Evolutionary conservation across 2,888 invertebrate genomes (phyloP).

Genomic region (Pterostichus niger): DNA sequence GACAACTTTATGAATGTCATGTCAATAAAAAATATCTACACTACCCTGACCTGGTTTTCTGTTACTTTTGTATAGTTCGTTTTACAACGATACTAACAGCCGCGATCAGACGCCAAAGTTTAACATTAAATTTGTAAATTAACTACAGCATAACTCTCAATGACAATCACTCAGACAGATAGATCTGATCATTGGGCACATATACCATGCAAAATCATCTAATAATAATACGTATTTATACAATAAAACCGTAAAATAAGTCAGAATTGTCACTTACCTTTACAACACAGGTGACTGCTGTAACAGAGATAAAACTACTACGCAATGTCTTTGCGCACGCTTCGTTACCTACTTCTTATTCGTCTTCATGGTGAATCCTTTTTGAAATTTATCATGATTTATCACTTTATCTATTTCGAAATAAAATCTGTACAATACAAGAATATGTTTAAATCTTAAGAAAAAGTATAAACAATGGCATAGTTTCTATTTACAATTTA

Average conservation of each 20-base stretch:
- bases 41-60: constrained; percentile 73
- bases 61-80: constrained; percentile 68
- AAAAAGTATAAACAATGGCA: constrained; percentile 33
- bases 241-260: constrained; percentile 73
- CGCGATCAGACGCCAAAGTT: constrained; percentile 74
- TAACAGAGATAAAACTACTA: constrained; percentile 76
- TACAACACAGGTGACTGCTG: constrained; percentile 80
- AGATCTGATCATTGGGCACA: constrained; percentile 66
- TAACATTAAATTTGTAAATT: constrained; percentile 73
- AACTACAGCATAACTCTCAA: constrained; percentile 73
- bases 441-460: neutral
- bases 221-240: constrained; percentile 73
- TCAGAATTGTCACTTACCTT: constrained; percentile 77
- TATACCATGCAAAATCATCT: constrained; percentile 70
- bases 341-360: constrained; percentile 65
- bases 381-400: constrained; percentile 33
- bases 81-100: constrained; percentile 69
- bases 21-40: constrained; percentile 58
- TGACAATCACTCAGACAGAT: constrained; percentile 72
- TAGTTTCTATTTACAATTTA: constrained; percentile 11
- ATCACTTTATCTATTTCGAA: neutral
- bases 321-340: constrained; percentile 75
- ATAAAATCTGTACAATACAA: neutral
- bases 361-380: constrained; percentile 39
- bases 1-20: constrained; percentile 52